Base-by-base conservation (phyloP, 1,140 invertebrate genomes). In the Dolichoris vasculosae region DNA sequence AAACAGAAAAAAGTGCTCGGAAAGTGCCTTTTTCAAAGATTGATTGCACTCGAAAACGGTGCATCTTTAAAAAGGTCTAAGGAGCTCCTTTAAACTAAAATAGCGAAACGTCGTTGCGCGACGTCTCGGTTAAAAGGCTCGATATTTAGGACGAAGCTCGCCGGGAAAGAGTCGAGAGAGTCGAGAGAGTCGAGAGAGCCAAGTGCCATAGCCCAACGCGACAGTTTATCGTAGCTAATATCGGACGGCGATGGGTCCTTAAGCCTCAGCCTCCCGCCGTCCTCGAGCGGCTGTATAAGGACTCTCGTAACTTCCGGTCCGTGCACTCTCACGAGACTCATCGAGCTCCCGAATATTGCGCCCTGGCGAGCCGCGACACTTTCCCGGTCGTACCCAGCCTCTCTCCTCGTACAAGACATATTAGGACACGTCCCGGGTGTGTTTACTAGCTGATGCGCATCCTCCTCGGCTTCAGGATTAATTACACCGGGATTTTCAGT, bases 261-360 rank as follows among this genome's bases (percentile, higher is more conserved):
- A 75, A 82, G 80, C 81, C 26, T 38, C 51, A 26, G 46, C 69
- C 43, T 78, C 26, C 59, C 48, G 32, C 67, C 77, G 38, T 43
- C 26, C 59, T 55, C 46, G 55, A 88, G 87, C 86, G 83, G 84
- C 78, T 55, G 71, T 30, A 76, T 64, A 86, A 81, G 82, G 87
- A 87, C 85, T 88, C 88, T 89, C 89, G 85, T 89, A 89, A 90
- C 89, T 90, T 89, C 86, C 79, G 79, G 35, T 67, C 78, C 32
- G 46, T 63, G 46, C 32, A 67, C 75, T 51, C 85, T 88, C 81
- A 64, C 20, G 35, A 40, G 69, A 77, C 76, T 48, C 73, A 51
- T 67, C 38, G 48, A 17, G 48, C 38, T 40, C 51, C n/a, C 40
- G n/a, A 38, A 77, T 77, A 77, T 79, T n/a, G 77, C 77, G 51